Conservation (phyloP, 2,113 vertebrate genomes). For the Larimichthys crocea region DNA sequence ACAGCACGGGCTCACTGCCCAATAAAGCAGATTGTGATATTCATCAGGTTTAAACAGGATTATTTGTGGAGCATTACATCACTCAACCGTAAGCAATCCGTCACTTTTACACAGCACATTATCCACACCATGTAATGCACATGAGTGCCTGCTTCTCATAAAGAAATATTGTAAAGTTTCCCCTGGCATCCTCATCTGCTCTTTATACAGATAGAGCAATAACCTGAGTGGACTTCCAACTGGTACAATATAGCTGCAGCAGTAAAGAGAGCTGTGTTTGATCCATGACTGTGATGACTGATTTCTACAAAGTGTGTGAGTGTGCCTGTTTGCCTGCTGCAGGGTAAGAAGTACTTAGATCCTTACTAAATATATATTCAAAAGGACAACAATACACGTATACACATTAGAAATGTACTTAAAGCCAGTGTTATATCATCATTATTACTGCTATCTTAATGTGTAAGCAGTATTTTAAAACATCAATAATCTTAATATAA, state of each 20-base stretch:
- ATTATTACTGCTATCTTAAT: too few relatives aligned
- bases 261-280: slow-evolving; percentile 33
- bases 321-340: too few relatives aligned
- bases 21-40: slow-evolving; percentile 56
- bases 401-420: too few relatives aligned
- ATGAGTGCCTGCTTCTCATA: slow-evolving; percentile 67
- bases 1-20: neutral
- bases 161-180: slow-evolving; percentile 66
- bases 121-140: slow-evolving; percentile 62
- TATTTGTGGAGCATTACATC: slow-evolving; percentile 61
- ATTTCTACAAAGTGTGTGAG: too few relatives aligned
- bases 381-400: too few relatives aligned
- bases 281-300: neutral
- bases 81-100: slow-evolving; percentile 51
- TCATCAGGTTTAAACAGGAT: slow-evolving; percentile 35
- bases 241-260: slow-evolving; percentile 44
- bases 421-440: too few relatives aligned
- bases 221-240: slow-evolving; percentile 63
- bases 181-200: slow-evolving; percentile 26
- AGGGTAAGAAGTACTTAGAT: too few relatives aligned
- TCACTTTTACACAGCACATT: slow-evolving; percentile 65
- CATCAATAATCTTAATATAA: too few relatives aligned
- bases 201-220: slow-evolving; percentile 62
- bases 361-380: too few relatives aligned
- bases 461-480: too few relatives aligned